A percentile compares a stretch with the other conserved stretches of the same genome.
phyloP scores from a whole-genome alignment of 2,113 vertebrate species.

The Odobenus rosmarus region DNA sequence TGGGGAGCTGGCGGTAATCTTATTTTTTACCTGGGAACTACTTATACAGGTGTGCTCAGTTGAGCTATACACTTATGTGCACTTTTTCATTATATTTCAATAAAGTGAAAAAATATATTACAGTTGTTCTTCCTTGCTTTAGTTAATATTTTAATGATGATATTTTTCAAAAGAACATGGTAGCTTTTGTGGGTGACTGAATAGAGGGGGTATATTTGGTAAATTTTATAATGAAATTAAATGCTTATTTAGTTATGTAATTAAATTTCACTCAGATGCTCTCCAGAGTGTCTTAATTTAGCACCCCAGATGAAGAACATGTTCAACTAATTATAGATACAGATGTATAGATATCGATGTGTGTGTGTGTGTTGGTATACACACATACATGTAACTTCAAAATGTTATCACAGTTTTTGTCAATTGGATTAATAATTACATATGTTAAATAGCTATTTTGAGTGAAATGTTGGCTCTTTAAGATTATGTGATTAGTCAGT shows the following conservation, averaged over 20 bases:
- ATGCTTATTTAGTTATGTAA: not conserved
- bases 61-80: not conserved
- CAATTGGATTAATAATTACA: not conserved
- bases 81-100: not conserved
- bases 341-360: not conserved
- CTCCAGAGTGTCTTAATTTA: not conserved
- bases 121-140: not conserved
- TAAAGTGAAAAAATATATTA: not conserved
- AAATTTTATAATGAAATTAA: slow-evolving; percentile 16
- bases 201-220: not conserved
- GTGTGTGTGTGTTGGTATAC: not conserved
- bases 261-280: not conserved
- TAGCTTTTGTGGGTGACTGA: not conserved
- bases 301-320: not conserved
- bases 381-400: not conserved
- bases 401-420: not conserved
- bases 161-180: not conserved
- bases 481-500: slow-evolving; percentile 4
- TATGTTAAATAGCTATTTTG: not conserved
- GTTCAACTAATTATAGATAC: not conserved
- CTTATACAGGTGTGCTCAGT: not conserved
- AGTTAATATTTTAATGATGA: not conserved
- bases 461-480: not conserved
- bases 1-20: not conserved
- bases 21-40: not conserved